Percentiles rank a stretch among this genome's conserved stretches.
These are phyloP conservation scores for Pachyramphus minor DNA, from an alignment of 2,113 vertebrate genomes.

Conservation along the genomic window DNA sequence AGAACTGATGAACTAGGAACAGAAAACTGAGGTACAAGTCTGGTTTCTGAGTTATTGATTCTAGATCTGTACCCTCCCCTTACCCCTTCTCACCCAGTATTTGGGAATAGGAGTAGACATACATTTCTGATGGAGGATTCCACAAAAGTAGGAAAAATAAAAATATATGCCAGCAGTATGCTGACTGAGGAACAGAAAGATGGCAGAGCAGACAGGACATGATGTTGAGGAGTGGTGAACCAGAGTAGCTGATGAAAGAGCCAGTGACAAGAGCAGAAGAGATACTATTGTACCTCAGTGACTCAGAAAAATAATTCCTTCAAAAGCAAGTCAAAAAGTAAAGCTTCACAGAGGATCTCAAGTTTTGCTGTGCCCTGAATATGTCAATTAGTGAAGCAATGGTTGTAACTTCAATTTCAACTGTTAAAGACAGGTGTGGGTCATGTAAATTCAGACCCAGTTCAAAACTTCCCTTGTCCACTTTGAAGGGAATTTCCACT, in stretches of 20 bases:
- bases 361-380: background rate
- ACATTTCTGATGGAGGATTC: background rate
- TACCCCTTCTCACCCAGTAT: background rate
- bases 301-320: background rate
- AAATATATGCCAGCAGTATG: background rate
- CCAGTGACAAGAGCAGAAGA: background rate
- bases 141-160: background rate
- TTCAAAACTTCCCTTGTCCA: background rate
- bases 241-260: background rate
- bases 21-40: background rate
- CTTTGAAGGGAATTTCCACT: background rate
- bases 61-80: fast-evolving
- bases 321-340: background rate
- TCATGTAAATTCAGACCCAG: background rate
- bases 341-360: background rate
- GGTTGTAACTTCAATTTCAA: background rate
- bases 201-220: background rate
- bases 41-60: background rate
- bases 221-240: background rate
- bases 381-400: background rate
- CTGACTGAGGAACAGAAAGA: background rate
- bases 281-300: background rate
- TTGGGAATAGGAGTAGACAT: background rate
- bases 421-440: background rate
- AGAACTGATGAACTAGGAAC: background rate